Conservation (phyloP, 1,140 invertebrate species). For the Sesamia nonagrioides region DNA sequence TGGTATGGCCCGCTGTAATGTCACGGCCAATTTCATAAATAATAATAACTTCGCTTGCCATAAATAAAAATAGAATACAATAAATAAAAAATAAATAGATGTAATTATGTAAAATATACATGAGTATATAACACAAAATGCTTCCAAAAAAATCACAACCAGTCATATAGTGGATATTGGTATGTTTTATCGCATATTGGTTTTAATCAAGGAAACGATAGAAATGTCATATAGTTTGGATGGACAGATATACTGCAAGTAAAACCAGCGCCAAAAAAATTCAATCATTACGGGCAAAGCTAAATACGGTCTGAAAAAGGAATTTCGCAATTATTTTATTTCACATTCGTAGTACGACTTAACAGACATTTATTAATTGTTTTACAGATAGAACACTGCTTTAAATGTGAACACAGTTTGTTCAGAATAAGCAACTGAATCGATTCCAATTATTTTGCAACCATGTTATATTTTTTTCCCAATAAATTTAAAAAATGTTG, state of each 20-base stretch:
- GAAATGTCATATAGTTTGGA: neutral
- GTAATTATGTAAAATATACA: too few relatives aligned
- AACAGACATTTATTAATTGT: neutral
- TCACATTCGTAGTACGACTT: neutral
- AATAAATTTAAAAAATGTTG: too few relatives aligned
- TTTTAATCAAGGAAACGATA: neutral
- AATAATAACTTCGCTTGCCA: too few relatives aligned
- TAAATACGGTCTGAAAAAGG: neutral
- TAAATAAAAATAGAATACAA: neutral
- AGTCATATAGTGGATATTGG: neutral
- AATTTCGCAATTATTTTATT: neutral
- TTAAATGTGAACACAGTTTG: too few relatives aligned
- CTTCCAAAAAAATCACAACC: neutral
- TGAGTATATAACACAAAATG: neutral
- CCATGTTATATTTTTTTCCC: too few relatives aligned
- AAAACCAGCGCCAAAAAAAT: neutral
- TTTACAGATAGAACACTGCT: too few relatives aligned
- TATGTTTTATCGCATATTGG: too few relatives aligned
- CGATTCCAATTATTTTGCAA: too few relatives aligned
- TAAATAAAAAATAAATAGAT: neutral
- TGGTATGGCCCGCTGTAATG: too few relatives aligned
- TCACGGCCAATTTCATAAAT: too few relatives aligned
- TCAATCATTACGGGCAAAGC: constrained; percentile 12
- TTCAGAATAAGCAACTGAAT: too few relatives aligned
- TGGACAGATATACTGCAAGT: neutral